phyloP scores from a whole-genome alignment of 1,140 invertebrate species.

The Archivesica marissinica region DNA sequence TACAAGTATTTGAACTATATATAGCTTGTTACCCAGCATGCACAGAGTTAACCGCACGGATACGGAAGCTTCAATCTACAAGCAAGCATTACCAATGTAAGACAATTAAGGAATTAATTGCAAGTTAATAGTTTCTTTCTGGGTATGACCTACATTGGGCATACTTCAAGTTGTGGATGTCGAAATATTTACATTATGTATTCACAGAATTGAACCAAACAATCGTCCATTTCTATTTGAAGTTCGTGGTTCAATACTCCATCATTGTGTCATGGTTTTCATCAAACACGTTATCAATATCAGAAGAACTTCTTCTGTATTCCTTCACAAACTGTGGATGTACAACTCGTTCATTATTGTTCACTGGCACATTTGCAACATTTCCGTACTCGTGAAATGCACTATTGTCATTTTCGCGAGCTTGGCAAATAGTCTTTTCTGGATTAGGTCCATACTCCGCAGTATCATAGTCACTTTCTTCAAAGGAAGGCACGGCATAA shows the following conservation, averaged over 20 bases:
- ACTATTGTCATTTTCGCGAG: not conserved
- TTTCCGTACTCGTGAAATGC: not conserved
- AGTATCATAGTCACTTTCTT: slow-evolving; percentile 7
- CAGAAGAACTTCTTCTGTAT: slow-evolving; percentile 15
- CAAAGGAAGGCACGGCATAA: slow-evolving; percentile 5
- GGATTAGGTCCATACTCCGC: slow-evolving; percentile 16
- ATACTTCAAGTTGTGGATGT: no score
- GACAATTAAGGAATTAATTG: no score
- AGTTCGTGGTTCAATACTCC: not conserved
- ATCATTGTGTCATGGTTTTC: slow-evolving; percentile 34
- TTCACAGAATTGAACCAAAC: no score
- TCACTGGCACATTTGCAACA: not conserved
- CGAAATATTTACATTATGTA: no score
- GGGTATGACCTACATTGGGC: no score
- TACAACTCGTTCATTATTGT: not conserved
- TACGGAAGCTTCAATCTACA: no score
- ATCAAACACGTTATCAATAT: not conserved
- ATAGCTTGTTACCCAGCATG: no score
- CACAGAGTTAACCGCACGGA: no score
- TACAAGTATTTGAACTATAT: no score
- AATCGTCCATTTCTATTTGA: not conserved
- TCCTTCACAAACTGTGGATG: not conserved
- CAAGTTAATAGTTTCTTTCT: no score
- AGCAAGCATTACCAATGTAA: no score
- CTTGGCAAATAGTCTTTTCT: not conserved